Evolutionary conservation across 2,888 invertebrate genomes (phyloP), one percentile per base, ranked within the genome.

Genomic region (Conus canariensis): DNA sequence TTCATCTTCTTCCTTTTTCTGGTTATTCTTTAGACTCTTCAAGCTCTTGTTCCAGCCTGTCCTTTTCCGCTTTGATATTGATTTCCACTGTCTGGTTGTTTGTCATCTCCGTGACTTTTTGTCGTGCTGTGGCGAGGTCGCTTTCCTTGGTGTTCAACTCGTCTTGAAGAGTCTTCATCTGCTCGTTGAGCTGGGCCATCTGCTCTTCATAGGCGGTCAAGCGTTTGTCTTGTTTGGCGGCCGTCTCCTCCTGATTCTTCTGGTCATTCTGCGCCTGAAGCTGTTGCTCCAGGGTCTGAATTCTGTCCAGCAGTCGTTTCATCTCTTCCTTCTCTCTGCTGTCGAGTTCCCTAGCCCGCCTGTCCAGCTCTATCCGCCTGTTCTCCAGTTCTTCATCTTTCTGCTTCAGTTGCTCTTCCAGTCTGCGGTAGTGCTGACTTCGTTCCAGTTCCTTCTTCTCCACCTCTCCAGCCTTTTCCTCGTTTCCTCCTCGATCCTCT

Each of bases 401-500:
- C 14, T 12, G 10, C 30, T 30, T 25, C 77, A 80, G 30, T 6
- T 80, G 22, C 4, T 80, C 77, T 22, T 30, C 30, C 77, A 80
- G 77, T 30, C 30, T 30, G 10, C 16, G 6, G 60, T 19, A 30
- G 86, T 64, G 22, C 16, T 86, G 25, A 10, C 12, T 80, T 14
- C 77, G 30, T 7, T 30, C 30, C 30, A 80, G 10, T 16, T 80
- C 77, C 14, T 80, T 30, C 14, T 30, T 30, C 30, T 30, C 77
- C 77, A 80, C 30, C 30, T 25, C 30, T 80, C 77, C 77, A 80
- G 30, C 14, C 77, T 80, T 14, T 80, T 80, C 45, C 30, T 30
- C 30, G 77, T 80, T 19, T 86, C 60, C 25, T 86, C 77, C 45
- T 80, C 77, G 77, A 80, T 80, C 77, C 45, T 80, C 77, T 86